Base-by-base conservation (phyloP, 2,888 invertebrate genomes). In the Mimachlamys varia region DNA sequence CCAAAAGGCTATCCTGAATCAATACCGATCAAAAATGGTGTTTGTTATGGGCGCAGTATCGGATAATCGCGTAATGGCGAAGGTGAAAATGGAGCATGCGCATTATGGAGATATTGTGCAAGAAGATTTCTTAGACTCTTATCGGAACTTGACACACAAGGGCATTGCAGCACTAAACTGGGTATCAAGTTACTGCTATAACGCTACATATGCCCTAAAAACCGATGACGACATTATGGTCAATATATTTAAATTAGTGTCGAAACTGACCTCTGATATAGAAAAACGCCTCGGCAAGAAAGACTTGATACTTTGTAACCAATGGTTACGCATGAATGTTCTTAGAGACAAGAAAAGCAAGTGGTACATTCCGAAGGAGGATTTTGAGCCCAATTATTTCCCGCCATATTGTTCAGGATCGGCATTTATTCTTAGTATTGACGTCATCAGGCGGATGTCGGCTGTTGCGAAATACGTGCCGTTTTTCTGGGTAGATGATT, bases 401-500 rank as follows among this genome's bases (percentile, higher is more conserved):
- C 96, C 97, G 27, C 95, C 96, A 27, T 97, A 97, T 93, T 97
- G 97, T 94, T 96, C 97, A 12, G 97, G 97, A 15, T 97, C 97
- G 76, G 96, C 96, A 4, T 96, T 96, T 90, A 91, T 97, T 0
- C 98, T 98, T 3, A 98, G 98, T 90, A 97, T 98, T 0, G 97
- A 97, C 92, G 97, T 98, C 1, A 98, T 98, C 0, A 95, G 96
- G 33, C 97, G 97, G 37, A 95, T 99, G 89, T 97, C 97, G 38
- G 95, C 97, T 4, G 97, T 97, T 88, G 98, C 98, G 0, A 97
- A 98, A 94, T 97, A 96, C 13, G 96, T 97, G n/a, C 97, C 97
- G 33, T 98, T 98, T 94, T 99, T 99, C 97, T 99, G 99, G 99
- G 98, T 99, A 92, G 99, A 99, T 95, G 99, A 99, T 96, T 98